Base-by-base conservation (phyloP, 92 coral and sea anemone species). In the Actinostola sp. region DNA sequence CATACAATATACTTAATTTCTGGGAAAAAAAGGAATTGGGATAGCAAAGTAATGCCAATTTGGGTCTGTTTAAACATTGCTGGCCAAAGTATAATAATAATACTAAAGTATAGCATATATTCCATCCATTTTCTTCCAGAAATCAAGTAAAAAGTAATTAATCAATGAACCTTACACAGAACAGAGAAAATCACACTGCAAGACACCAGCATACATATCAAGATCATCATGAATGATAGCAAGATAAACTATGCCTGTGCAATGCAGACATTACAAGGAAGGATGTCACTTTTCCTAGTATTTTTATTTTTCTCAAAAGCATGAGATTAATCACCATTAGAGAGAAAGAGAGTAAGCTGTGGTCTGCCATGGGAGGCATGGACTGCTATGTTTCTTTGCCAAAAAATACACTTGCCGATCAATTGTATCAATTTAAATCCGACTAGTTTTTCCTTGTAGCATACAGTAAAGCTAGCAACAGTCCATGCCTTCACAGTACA, bases 251-350 rank as follows among this genome's bases (percentile, higher is more conserved):
- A 7, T 55, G 66, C 42, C 66, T 71, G 43, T 71, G 65, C 77
- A 71, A 55, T 71, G 51, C 45, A 71, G 30, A 33, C 49, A 71
- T 71, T 55, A 55, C 66, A 71, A 73, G 79, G 79, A 60, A 73
- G 66, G 68, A 61, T 60, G 61, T 61, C 66, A 35, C 21, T 68
- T 72, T 43, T 25, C 66, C 67, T 59, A 59, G 38, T 73, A 73
- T n/a, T 17, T 72, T 42, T 72, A 44, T 26, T n/a, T 27, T 38
- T 75, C 72, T 61, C 74, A 75, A 75, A 75, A 75, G 81, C 81
- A 75, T 75, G 81, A 75, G 81, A 75, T 60, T 75, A 75, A 14
- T 53, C 20, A 75, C 81, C 81, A 75, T 75, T 55, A 63, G 38
- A 75, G 72, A 75, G 46, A 68, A 56, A 46, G 53, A 44, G 70